Percentiles rank a stretch among this genome's conserved stretches.
Evolutionary conservation across 2,888 invertebrate genomes (phyloP).

Genomic region (Prosapia bicincta): DNA sequence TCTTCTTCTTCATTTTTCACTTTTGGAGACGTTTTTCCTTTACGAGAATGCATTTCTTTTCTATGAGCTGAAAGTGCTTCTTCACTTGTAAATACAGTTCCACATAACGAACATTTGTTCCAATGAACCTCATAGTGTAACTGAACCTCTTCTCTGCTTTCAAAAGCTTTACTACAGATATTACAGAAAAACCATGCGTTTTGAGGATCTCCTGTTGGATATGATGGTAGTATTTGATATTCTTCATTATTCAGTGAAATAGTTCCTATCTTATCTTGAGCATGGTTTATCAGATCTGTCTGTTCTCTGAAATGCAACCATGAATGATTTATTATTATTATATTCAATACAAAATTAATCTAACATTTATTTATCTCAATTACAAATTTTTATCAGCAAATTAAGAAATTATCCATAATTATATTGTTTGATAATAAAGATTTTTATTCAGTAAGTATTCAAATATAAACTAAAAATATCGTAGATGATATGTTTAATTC

Average conservation of each 20-base stretch:
- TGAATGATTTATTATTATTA: not conserved
- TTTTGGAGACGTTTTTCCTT: conserved; percentile 13
- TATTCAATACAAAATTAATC: too few species aligned
- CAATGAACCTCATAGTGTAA: conserved; percentile 47
- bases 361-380: too few species aligned
- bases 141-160: conserved; percentile 45
- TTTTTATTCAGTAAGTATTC: too few species aligned
- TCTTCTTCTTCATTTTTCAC: conserved; percentile 36
- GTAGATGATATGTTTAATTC: too few species aligned
- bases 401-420: too few species aligned
- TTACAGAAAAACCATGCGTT: conserved; percentile 45
- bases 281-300: not conserved
- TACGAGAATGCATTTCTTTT: conserved; percentile 43
- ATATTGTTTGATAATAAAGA: too few species aligned
- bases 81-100: conserved; percentile 48
- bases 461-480: too few species aligned
- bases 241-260: not conserved
- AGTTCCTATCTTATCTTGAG: not conserved
- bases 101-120: conserved; percentile 47
- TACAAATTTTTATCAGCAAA: too few species aligned
- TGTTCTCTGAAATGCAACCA: not conserved
- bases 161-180: conserved; percentile 46
- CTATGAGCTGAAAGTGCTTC: conserved; percentile 47
- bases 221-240: not conserved
- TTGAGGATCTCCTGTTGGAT: conserved; percentile 11